These are phyloP conservation scores for Boulengeromyrus knoepffleri DNA, from an alignment of 2,113 vertebrate genomes.

Conservation along the genomic window DNA sequence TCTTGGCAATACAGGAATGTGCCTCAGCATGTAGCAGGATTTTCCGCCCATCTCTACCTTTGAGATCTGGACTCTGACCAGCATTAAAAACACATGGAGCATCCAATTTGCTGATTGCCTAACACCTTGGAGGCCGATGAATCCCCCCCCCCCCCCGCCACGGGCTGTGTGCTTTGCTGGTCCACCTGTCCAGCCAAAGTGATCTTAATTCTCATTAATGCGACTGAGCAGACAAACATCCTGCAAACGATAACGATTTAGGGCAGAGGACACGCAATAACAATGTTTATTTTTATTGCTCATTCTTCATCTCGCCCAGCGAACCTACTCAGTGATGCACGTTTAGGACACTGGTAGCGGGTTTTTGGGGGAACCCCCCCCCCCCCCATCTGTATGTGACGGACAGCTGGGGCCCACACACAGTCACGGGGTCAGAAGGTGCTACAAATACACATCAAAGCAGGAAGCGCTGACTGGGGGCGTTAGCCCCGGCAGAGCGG, in stretches of 20 bases:
- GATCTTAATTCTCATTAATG: neutral
- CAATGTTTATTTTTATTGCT: neutral
- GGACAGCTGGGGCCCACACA: neutral
- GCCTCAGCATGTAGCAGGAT: neutral
- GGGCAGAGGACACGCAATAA: neutral
- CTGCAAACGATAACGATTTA: conserved; percentile 2
- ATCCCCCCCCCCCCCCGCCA: neutral
- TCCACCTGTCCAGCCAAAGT: neutral
- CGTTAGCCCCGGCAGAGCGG: neutral
- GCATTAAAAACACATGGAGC: neutral
- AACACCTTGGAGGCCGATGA: neutral
- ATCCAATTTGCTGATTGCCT: neutral
- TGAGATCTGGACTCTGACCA: neutral
- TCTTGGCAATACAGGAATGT: neutral
- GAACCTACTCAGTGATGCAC: neutral
- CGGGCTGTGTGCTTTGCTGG: neutral
- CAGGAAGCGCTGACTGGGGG: neutral
- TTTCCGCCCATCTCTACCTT: neutral
- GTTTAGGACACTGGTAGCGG: neutral
- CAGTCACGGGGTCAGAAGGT: neutral
- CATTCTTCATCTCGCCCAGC: neutral
- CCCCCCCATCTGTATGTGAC: neutral
- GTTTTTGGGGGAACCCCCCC: neutral
- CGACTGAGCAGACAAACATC: neutral
- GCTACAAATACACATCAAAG: neutral